phyloP scores from a whole-genome alignment of 2,888 invertebrate genomes.

The Caenorhabditis wallacei region DNA sequence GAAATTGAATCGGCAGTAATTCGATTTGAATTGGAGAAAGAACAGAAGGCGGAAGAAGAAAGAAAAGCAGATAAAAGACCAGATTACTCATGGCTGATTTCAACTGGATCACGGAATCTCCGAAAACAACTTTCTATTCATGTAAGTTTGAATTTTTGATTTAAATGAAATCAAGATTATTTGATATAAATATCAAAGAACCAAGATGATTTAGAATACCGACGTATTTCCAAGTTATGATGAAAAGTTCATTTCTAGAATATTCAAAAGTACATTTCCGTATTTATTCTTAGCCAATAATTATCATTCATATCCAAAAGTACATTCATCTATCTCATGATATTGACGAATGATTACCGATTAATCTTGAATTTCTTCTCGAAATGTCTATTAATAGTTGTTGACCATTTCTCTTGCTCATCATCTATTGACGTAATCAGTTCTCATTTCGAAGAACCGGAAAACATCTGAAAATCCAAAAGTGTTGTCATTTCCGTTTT shows the following conservation, averaged over 20 bases:
- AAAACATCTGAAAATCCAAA: background rate
- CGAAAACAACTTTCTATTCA: conserved; percentile 46
- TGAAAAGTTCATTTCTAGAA: conserved; percentile 3
- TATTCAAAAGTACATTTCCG: background rate
- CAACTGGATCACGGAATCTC: conserved; percentile 11
- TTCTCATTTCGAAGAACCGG: conserved; percentile 5
- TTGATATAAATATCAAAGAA: background rate
- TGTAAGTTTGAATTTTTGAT: conserved; percentile 22
- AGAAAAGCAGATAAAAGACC: conserved; percentile 45
- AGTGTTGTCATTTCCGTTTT: conserved; percentile 1
- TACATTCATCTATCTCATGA: background rate
- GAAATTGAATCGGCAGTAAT: conserved; percentile 60
- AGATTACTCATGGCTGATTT: conserved; percentile 65
- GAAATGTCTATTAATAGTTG: conserved; percentile 16
- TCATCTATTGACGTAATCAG: conserved; percentile 9
- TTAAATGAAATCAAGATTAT: background rate
- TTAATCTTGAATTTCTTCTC: conserved; percentile 9
- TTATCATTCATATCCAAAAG: background rate
- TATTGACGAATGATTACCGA: background rate
- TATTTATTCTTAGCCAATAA: too few species aligned
- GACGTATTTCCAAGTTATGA: too few species aligned
- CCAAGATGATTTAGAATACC: too few species aligned
- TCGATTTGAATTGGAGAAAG: conserved; percentile 48
- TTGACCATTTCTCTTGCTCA: background rate
- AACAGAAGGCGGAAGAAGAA: conserved; percentile 35